These are phyloP conservation scores for Noctuana brunneofusca DNA, from an alignment of 2,888 invertebrate species.

Conservation along the genomic window DNA sequence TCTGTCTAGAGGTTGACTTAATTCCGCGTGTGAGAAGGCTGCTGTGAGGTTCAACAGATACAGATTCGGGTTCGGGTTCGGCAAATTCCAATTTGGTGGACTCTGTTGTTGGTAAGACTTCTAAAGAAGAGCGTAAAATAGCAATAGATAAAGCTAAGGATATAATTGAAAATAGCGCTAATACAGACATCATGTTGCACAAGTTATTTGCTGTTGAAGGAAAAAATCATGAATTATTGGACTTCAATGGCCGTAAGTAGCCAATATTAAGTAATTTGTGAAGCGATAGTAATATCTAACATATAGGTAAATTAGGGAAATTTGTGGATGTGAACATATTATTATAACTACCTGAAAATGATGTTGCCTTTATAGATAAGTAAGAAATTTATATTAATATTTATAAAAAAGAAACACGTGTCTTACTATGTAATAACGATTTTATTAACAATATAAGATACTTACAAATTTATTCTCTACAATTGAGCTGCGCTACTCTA, in stretches of 20 bases:
- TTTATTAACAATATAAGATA: slow-evolving; percentile 82
- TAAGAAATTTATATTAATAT: too few species aligned
- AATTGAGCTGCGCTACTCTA: slow-evolving; percentile 82
- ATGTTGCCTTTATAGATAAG: too few species aligned
- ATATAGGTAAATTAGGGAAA: too few species aligned
- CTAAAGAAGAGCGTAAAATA: slow-evolving; percentile 40
- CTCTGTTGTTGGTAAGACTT: slow-evolving; percentile 8
- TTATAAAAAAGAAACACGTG: slow-evolving; percentile 43
- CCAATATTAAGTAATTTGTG: too few species aligned
- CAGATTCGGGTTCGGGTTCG: neutral
- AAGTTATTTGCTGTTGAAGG: slow-evolving; percentile 45
- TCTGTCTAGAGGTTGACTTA: too few species aligned
- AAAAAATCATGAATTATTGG: slow-evolving; percentile 43
- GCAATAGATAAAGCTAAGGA: slow-evolving; percentile 47
- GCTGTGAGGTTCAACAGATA: neutral
- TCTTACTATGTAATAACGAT: slow-evolving; percentile 76
- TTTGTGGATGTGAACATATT: too few species aligned
- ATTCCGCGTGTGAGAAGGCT: too few species aligned
- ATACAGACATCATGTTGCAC: slow-evolving; percentile 44
- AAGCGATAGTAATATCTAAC: too few species aligned
- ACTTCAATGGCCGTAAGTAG: slow-evolving; percentile 29
- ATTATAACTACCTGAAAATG: too few species aligned
- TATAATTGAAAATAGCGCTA: slow-evolving; percentile 51
- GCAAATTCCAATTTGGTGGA: neutral
- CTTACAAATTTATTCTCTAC: slow-evolving; percentile 80